Percentiles rank a stretch among this genome's conserved stretches.
phyloP scores from a whole-genome alignment of 2,113 vertebrate species.

The Pseudorasbora parva region DNA sequence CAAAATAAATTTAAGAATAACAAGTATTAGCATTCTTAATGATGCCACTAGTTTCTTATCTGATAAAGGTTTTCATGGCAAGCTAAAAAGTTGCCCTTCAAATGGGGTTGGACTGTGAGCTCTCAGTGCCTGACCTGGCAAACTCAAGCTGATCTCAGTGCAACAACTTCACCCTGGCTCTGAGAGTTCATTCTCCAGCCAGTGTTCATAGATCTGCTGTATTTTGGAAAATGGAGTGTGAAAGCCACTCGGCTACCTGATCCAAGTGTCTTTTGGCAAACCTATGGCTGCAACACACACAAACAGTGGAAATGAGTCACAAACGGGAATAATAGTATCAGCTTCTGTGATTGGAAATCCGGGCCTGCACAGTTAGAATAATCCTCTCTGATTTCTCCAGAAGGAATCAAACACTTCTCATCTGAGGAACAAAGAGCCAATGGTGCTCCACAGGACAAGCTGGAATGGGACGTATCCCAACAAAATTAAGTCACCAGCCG shows the following conservation, averaged over 20 bases:
- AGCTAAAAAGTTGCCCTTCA: not conserved
- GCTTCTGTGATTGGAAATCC: constrained; percentile 1
- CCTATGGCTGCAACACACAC: not conserved
- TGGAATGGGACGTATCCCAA: too few relatives aligned
- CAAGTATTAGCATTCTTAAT: not conserved
- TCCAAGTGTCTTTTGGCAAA: constrained; percentile 23
- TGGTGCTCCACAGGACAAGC: not conserved
- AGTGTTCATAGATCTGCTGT: constrained; percentile 3
- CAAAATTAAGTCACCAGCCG: too few relatives aligned
- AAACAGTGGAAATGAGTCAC: constrained; percentile 17
- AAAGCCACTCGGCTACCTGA: constrained; percentile 19
- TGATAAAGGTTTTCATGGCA: not conserved
- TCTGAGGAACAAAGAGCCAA: constrained; percentile 19
- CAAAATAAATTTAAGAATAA: constrained; percentile 2
- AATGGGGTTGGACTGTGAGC: not conserved
- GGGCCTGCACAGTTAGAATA: constrained; percentile 8
- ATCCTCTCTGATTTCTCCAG: constrained; percentile 35
- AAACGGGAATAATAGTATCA: not conserved
- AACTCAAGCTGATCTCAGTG: not conserved
- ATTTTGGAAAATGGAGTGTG: constrained; percentile 25
- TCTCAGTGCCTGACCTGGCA: constrained; percentile 14
- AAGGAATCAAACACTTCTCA: constrained; percentile 19
- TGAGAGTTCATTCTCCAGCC: constrained; percentile 1
- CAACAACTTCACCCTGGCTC: constrained; percentile 1
- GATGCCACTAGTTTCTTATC: not conserved